A percentile compares a stretch with the other conserved stretches of the same genome.
phyloP scores from a whole-genome alignment of 2,888 invertebrate species.

The Dromius quadrimaculatus region DNA sequence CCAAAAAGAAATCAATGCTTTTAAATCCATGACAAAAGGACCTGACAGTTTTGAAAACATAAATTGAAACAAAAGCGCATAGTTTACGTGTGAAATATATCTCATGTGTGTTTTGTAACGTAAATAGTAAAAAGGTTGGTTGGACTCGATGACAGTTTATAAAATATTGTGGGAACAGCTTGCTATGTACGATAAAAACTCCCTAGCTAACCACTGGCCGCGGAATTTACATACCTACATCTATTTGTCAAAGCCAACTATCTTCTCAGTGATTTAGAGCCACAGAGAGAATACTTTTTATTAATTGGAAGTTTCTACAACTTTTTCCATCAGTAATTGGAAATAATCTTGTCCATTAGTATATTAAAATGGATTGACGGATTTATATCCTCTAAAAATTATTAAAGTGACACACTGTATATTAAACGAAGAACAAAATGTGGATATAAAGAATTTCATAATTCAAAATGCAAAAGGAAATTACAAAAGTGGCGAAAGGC shows the following conservation, averaged over 20 bases:
- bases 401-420: no score
- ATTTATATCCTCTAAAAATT: no score
- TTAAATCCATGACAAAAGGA: no score
- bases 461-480: slow-evolving; percentile 41
- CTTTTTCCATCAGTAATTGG: no score
- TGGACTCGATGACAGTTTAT: slow-evolving; percentile 42
- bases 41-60: slow-evolving; percentile 20
- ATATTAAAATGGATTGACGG: no score
- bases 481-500: slow-evolving; percentile 24
- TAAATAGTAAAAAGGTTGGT: slow-evolving; percentile 44
- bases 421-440: no score
- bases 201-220: not conserved
- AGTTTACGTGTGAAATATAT: slow-evolving; percentile 41
- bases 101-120: slow-evolving; percentile 39
- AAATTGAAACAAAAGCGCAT: slow-evolving; percentile 43
- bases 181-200: slow-evolving; percentile 11
- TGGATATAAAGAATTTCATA: slow-evolving; percentile 35
- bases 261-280: slow-evolving; percentile 19
- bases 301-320: no score
- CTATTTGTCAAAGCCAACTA: slow-evolving; percentile 22
- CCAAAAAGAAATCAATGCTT: no score
- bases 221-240: slow-evolving; percentile 23
- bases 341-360: no score
- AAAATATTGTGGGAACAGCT: slow-evolving; percentile 43
- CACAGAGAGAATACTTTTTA: no score